phyloP scores from a whole-genome alignment of 2,888 invertebrate species.

The Physocephala rufipes region DNA sequence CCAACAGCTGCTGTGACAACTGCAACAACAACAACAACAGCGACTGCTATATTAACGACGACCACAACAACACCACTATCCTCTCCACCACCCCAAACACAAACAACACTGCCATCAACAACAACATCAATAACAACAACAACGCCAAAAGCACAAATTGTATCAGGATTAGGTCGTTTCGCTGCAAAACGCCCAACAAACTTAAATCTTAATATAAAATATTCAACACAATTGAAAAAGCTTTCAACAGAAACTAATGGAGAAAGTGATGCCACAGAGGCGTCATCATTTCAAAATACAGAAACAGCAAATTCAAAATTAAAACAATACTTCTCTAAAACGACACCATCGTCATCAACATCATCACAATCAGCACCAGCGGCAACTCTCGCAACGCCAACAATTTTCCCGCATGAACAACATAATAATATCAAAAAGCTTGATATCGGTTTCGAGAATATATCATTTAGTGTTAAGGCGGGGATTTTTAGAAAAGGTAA shows the following conservation, averaged over 20 bases:
- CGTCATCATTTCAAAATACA: slow-evolving; percentile 43
- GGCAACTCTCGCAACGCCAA: slow-evolving; percentile 33
- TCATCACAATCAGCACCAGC: slow-evolving; percentile 30
- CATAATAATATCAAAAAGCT: slow-evolving; percentile 54
- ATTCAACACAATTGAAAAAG: slow-evolving; percentile 32
- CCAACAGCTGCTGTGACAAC: too few species aligned
- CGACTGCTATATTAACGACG: slow-evolving; percentile 1
- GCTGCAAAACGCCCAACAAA: slow-evolving; percentile 38
- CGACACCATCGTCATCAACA: slow-evolving; percentile 42
- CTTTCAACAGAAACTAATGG: slow-evolving; percentile 29
- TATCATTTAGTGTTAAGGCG: slow-evolving; percentile 54
- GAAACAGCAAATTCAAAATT: background rate
- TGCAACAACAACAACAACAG: background rate
- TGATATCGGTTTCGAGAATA: slow-evolving; percentile 60
- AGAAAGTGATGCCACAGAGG: slow-evolving; percentile 39
- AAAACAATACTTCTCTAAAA: slow-evolving; percentile 39
- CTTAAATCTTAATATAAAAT: slow-evolving; percentile 41
- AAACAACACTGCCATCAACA: slow-evolving; percentile 32
- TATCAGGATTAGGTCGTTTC: slow-evolving; percentile 23
- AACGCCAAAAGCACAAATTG: slow-evolving; percentile 33
- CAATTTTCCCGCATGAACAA: slow-evolving; percentile 53
- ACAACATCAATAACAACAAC: slow-evolving; percentile 21
- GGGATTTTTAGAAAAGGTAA: slow-evolving; percentile 60
- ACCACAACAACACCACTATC: background rate
- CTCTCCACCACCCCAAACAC: slow-evolving; percentile 10